Base-by-base conservation (phyloP, 2,797 vertebrate species). In the Pseudocheirus occidentalis region DNA sequence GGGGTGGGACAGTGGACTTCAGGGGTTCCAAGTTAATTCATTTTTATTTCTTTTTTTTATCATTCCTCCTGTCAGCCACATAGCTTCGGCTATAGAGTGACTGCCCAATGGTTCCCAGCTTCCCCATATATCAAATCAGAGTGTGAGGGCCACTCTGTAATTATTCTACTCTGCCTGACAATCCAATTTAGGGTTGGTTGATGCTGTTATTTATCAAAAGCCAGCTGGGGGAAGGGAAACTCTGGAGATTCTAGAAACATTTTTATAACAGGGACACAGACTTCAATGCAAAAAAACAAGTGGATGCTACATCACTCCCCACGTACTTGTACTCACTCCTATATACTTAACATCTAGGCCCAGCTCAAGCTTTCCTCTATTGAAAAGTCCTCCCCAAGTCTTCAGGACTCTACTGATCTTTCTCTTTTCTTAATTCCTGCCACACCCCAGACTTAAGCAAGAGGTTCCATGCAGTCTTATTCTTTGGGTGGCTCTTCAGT, bases 111-210 rank as follows among this genome's bases (percentile, higher is more conserved):
- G 40, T 0, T 94, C 95, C 95, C 95, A 59, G 92, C 28, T 13
- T 90, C 46, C 91, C 50, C 87, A 0, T 92, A 73, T 11, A 93
- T 95, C 81, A 96, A 94, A 96, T 66, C 14, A 90, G 81, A 97
- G 34, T 87, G 50, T 52, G 53, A 91, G 94, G 50, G 28, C 90
- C 93, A 53, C 96, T 52, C 24, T 91, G 59, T 96, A 95, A 93
- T 94, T 96, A 96, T 55, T 97, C 93, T 96, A 28, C 24, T 87
- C 91, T 81, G 92, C 54, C 54, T 93, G 93, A 89, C 62, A 95
- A 81, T 96, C 97, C 81, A 94, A 91, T 96, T 94, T 95, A 92
- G 53, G 91, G 58, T 95, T 94, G 92, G 5, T 90, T 97, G 96
- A 90, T 93, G 89, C 29, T 5, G 27, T 93, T 93, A 95, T 96